Conservation (phyloP, 1,140 invertebrate genomes). For the Scaptomyza hsui region DNA sequence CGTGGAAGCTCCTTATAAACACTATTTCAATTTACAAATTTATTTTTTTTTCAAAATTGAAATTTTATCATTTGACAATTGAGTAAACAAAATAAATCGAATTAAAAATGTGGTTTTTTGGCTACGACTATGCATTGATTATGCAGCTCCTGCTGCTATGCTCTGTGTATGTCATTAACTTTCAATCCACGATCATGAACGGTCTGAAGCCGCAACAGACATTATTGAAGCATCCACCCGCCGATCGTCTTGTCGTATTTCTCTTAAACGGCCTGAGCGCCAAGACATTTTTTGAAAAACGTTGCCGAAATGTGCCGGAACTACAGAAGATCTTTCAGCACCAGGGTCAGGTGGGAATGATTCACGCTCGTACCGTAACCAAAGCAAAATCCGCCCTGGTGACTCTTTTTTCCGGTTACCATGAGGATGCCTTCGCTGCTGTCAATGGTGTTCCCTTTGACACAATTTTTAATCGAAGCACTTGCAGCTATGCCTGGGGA, state of each 20-base stretch:
- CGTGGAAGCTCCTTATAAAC: too few species aligned
- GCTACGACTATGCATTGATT: conserved; percentile 34
- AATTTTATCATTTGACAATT: not conserved
- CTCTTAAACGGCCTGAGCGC: conserved; percentile 94
- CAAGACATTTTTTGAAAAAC: conserved; percentile 88
- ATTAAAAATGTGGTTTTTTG: conserved; percentile 25
- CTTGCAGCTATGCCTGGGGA: conserved; percentile 90
- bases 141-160: conserved; percentile 85
- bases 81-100: not conserved
- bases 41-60: not conserved
- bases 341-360: conserved; percentile 93
- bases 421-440: conserved; percentile 98
- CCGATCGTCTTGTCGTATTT: conserved; percentile 92
- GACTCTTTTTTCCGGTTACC: conserved; percentile 95
- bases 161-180: conserved; percentile 87
- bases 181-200: conserved; percentile 86
- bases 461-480: conserved; percentile 95
- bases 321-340: conserved; percentile 73
- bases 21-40: too few species aligned
- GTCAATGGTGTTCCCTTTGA: conserved; percentile 96
- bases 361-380: conserved; percentile 94
- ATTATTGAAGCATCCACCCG: conserved; percentile 85
- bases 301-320: conserved; percentile 45
- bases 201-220: conserved; percentile 84
- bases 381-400: conserved; percentile 98